Conservation (phyloP, 2,113 vertebrate species). For the Aegithalos caudatus region DNA sequence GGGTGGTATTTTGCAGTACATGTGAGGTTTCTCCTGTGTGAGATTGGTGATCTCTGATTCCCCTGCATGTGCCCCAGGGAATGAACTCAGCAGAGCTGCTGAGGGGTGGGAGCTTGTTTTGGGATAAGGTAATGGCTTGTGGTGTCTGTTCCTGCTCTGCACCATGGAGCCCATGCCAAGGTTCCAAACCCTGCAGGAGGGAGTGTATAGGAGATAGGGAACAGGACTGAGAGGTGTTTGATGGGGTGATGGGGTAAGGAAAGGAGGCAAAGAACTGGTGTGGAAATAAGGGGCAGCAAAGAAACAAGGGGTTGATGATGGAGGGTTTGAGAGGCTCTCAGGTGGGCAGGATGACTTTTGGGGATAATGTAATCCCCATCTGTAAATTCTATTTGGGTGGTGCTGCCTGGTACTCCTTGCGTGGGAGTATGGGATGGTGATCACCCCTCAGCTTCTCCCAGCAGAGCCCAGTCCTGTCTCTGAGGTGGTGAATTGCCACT, state of each 20-base stretch:
- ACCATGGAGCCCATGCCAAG: background rate
- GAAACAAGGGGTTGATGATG: background rate
- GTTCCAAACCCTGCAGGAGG: background rate
- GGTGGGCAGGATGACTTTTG: background rate
- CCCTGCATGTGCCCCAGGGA: fast-evolving
- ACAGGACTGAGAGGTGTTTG: background rate
- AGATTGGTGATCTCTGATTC: background rate
- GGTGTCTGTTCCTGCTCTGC: background rate
- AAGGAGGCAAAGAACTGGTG: background rate
- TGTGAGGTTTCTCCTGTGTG: background rate
- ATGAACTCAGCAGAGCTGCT: background rate
- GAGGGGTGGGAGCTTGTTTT: background rate
- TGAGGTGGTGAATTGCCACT: background rate
- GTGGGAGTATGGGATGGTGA: background rate
- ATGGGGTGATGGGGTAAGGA: background rate
- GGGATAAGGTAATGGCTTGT: background rate
- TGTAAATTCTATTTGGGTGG: background rate
- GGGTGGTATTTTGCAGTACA: background rate
- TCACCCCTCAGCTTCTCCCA: background rate
- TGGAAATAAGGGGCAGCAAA: background rate
- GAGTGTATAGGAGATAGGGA: background rate
- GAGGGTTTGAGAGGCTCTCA: background rate
- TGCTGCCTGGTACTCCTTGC: background rate
- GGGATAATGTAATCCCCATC: background rate
- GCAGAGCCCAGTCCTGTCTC: background rate